Base-by-base conservation (phyloP, 1,140 invertebrate species). In the Yoshiicerus persimilis region DNA sequence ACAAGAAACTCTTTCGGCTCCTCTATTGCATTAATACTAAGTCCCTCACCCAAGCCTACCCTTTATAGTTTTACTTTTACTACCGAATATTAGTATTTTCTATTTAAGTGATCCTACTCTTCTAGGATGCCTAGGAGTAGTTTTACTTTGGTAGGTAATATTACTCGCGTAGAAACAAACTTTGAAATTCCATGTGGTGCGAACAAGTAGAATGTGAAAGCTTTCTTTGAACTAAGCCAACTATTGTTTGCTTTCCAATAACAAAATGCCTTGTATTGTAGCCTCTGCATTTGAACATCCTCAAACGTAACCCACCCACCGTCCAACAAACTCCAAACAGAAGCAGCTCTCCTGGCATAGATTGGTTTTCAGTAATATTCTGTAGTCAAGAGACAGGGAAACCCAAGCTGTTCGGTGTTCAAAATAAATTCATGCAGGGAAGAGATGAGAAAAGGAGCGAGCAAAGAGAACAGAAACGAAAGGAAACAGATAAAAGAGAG, bases 401-500 rank as follows among this genome's bases (percentile, higher is more conserved):
- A 80, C 16, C n/a, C 32, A 34, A 80, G 20, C 75, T 36, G 30
- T 80, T 80, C 34, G 20, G 32, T 36, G 30, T 80, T 80, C 34
- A 34, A 80, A 80, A 80, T 80, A 80, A 36, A 80, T 80, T 77
- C 27, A 39, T 36, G 23, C 25, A 84, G 75, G 34, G 70, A 34
- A 39, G 87, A 20, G 66, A 84, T 32, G 70, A 75, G 70, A 11
- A 32, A 16, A 75, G 70, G 56, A 41, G 66, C 34, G 13, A 47
- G 47, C 20, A 39, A 38, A 36, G 86, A 75, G 86, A 34, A 27
- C 13, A 56, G 32, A 75, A 34, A 36, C 8, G 75, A 80, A 80
- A 80, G 75, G 75, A 34, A 80, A 80, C 75, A 80, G 75, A 80
- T 80, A 80, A 80, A 80, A 75, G 77, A 87, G 87, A 66, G 77